These are phyloP conservation scores for Zeugodacus cucurbitae DNA, from an alignment of 1,140 invertebrate species.

Conservation along the genomic window DNA sequence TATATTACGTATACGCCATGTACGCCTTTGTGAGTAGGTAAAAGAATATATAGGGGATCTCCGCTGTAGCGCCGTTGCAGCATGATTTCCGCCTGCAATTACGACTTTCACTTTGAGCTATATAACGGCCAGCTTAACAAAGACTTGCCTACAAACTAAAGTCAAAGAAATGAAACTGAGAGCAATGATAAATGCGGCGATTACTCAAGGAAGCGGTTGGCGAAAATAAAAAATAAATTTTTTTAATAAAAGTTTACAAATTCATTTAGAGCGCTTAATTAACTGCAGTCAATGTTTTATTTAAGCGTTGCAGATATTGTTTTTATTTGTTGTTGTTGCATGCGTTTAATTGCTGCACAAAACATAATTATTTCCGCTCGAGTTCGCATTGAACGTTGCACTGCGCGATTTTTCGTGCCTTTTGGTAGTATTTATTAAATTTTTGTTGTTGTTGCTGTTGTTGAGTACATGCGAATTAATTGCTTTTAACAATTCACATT, in stretches of 20 bases:
- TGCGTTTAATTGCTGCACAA: background rate
- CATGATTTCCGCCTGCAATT: background rate
- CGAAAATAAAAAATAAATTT: background rate
- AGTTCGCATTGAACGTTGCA: background rate
- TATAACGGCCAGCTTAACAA: background rate
- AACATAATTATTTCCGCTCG: background rate
- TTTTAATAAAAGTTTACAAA: background rate
- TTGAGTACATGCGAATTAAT: background rate
- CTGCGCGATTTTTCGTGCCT: background rate
- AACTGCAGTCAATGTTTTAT: constrained; percentile 12
- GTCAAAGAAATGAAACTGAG: background rate
- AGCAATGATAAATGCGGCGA: background rate
- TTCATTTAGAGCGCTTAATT: background rate
- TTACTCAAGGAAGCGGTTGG: background rate
- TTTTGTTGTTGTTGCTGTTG: background rate
- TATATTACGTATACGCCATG: background rate
- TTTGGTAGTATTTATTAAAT: background rate
- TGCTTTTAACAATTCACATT: background rate
- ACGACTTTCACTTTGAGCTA: background rate
- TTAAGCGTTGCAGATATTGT: background rate
- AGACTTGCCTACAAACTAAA: background rate
- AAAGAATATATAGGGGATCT: background rate
- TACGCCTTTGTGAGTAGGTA: background rate
- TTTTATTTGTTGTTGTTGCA: background rate
- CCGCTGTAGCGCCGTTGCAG: background rate